Percentiles rank a stretch among this genome's conserved stretches.
phyloP scores from a whole-genome alignment of 2,797 vertebrate genomes.

The Meriones psammophilus region DNA sequence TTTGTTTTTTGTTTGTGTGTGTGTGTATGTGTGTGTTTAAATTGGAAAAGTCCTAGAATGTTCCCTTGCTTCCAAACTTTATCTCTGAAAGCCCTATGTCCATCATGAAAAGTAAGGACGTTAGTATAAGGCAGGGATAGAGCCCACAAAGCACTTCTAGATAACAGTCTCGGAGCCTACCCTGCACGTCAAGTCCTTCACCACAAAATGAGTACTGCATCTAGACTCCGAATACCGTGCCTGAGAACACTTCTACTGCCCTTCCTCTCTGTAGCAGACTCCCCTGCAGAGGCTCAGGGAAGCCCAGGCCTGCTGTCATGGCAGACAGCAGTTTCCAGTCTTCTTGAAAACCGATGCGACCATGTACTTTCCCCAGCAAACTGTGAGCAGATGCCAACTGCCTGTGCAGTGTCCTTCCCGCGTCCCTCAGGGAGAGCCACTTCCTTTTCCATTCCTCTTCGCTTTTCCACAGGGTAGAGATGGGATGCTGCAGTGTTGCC shows the following conservation, averaged over 20 bases:
- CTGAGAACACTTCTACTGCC: not conserved
- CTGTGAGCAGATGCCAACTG: not conserved
- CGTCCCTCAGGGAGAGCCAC: not conserved
- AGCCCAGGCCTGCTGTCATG: not conserved
- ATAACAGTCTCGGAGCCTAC: not conserved
- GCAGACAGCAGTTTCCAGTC: not conserved
- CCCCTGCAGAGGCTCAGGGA: not conserved
- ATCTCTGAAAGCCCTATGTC: not conserved
- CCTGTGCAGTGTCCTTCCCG: not conserved
- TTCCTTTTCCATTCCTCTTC: not conserved
- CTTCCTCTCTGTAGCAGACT: not conserved
- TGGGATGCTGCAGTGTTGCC: too few species aligned
- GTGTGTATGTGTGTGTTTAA: too few species aligned
- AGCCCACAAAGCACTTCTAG: not conserved
- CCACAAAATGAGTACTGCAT: conserved; percentile 8
- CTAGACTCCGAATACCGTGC: not conserved
- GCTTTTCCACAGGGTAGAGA: not conserved
- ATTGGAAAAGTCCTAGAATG: conserved; percentile 21
- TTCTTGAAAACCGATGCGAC: not conserved
- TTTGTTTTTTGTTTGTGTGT: too few species aligned
- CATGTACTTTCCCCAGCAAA: not conserved
- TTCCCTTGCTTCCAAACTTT: conserved; percentile 21
- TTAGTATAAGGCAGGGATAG: not conserved
- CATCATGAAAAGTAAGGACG: conserved; percentile 27
- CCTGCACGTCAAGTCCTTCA: not conserved